These are phyloP conservation scores for Chorisops tibialis DNA, from an alignment of 2,888 invertebrate genomes.

Conservation along the genomic window DNA sequence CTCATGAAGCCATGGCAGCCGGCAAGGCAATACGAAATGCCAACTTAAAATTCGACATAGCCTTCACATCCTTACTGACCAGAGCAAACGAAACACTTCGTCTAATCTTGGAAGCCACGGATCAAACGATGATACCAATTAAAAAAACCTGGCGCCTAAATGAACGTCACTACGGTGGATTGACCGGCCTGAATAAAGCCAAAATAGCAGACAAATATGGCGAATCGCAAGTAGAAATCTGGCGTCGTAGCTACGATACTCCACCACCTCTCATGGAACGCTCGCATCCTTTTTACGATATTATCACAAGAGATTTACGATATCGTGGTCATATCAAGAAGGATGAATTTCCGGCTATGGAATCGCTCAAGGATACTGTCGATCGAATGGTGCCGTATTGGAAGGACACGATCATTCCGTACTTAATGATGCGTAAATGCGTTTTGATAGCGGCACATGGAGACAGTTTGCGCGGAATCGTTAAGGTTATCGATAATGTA, in stretches of 20 bases:
- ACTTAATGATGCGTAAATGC: constrained; percentile 4
- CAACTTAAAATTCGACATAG: constrained; percentile 67
- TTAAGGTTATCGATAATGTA: constrained; percentile 75
- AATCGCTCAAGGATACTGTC: constrained; percentile 74
- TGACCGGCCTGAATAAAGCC: constrained; percentile 73
- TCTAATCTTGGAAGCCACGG: constrained; percentile 61
- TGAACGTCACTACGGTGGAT: constrained; percentile 77
- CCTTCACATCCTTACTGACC: constrained; percentile 71
- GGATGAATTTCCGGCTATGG: constrained; percentile 73
- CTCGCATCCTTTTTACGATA: constrained; percentile 67
- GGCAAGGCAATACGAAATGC: constrained; percentile 65
- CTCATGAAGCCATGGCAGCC: constrained; percentile 51
- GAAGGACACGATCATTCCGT: constrained; percentile 70
- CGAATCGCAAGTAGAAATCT: constrained; percentile 65
- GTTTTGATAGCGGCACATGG: constrained; percentile 77
- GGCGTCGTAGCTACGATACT: constrained; percentile 74
- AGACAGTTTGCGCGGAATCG: constrained; percentile 75
- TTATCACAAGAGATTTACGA: constrained; percentile 67
- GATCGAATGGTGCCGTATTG: constrained; percentile 77
- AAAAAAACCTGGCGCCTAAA: constrained; percentile 74
- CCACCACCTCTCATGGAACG: constrained; percentile 75
- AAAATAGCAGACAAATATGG: constrained; percentile 77
- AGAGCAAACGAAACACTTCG: constrained; percentile 70
- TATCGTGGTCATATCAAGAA: constrained; percentile 63
- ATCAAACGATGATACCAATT: constrained; percentile 62